Evolutionary conservation across 2,888 invertebrate genomes (phyloP), one percentile per base, ranked within the genome.

Genomic region (Griposia aprilina): DNA sequence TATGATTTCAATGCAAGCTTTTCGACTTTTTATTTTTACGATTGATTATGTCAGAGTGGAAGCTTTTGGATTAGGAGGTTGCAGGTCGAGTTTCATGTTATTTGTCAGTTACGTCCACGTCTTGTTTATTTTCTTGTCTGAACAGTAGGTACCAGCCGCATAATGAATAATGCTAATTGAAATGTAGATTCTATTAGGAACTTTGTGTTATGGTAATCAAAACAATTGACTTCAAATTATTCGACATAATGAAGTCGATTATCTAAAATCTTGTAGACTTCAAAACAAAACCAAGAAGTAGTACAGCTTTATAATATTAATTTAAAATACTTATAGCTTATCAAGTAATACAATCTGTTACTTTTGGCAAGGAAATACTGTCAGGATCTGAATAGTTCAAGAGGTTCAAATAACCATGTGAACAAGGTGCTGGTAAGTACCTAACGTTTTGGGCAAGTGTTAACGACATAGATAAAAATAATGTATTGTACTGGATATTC

Each of bases 391-490:
- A 72, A 63, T 73, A 80, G 63, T 65, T 75, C 60, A 84, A 84
- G 75, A 76, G 55, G 62, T 84, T 78, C 59, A 73, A 83, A 57
- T 72, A 65, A 60, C n/a, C 26, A 65, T 71, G 63, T 70, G 65
- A 62, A 52, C 36, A 66, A 26, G 75, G 78, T 67, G 82, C 59
- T 74, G 84, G 84, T 84, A 84, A 84, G 84, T 84, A 74, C 20
- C 30, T 79, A 69, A 59, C 10, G 57, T 66, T 73, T 83, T 75
- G 67, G 60, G 74, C 41, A 67, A 78, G 8, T 68, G 66, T 84
- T 81, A 23, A 48, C 17, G 36, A 63, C 70, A 62, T 70, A 50
- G 48, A 76, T 72, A 76, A 71, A 83, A 60, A 60, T 65, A n/a
- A n/a, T 23, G 52, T 36, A 60, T 62, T 48, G 15, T 30, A 59